These are phyloP conservation scores for Aegypius monachus DNA, from an alignment of 2,113 vertebrate species.

Conservation along the genomic window DNA sequence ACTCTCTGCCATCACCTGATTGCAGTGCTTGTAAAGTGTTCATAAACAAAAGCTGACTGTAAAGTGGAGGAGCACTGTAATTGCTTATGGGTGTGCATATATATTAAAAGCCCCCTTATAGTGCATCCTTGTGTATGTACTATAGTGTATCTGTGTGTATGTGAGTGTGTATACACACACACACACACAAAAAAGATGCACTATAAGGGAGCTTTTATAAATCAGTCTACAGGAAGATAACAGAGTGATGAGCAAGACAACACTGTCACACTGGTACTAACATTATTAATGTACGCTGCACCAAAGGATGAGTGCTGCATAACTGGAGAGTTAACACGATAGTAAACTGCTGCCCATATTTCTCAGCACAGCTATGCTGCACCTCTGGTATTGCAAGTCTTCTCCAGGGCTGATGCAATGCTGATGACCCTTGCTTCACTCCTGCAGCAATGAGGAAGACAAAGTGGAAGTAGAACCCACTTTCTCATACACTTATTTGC, in stretches of 20 bases:
- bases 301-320: background rate
- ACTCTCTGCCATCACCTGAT: background rate
- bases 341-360: accelerated
- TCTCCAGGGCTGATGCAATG: background rate
- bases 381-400: background rate
- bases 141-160: background rate
- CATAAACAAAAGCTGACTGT: background rate
- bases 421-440: background rate
- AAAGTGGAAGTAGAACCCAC: background rate
- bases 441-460: background rate
- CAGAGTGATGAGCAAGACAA: background rate
- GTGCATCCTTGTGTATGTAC: background rate
- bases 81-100: background rate
- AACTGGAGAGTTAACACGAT: background rate
- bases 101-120: background rate
- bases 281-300: background rate
- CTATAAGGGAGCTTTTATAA: background rate
- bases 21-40: background rate
- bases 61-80: background rate
- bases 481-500: background rate
- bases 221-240: background rate
- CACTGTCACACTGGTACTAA: background rate
- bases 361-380: background rate
- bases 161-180: no score
- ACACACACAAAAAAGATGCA: background rate